phyloP scores from a whole-genome alignment of 2,113 vertebrate species.

The Malurus alboscapulatus region DNA sequence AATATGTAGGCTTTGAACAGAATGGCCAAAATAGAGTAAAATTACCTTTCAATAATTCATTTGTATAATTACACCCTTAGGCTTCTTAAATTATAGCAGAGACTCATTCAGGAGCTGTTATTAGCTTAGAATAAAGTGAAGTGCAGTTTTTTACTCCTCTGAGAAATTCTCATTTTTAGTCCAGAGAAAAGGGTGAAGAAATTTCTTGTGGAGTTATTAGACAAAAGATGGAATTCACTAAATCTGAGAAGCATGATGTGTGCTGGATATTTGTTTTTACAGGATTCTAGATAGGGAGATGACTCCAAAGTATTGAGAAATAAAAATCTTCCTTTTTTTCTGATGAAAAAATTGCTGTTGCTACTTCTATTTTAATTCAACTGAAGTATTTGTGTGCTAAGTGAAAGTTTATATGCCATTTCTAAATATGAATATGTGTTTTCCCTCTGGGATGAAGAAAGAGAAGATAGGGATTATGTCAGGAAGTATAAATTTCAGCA shows the following conservation, averaged over 20 bases:
- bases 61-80: constrained; percentile 30
- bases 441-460: neutral
- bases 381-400: neutral
- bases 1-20: neutral
- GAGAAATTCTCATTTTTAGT: neutral
- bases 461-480: neutral
- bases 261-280: neutral
- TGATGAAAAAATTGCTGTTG: neutral
- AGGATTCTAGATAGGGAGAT: neutral
- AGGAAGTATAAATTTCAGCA: neutral
- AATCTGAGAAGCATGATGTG: fast-evolving
- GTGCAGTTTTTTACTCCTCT: neutral
- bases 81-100: neutral
- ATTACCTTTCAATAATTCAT: constrained; percentile 14
- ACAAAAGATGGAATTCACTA: neutral
- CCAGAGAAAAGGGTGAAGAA: neutral
- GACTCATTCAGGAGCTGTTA: neutral
- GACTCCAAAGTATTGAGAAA: neutral
- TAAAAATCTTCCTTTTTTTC: fast-evolving
- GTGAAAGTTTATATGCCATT: neutral
- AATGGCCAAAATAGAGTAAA: neutral
- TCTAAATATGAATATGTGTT: neutral
- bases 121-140: neutral
- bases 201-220: neutral
- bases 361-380: neutral